Evolutionary conservation across 1,140 invertebrate genomes (phyloP), one percentile per base, ranked within the genome.

Genomic region (Drosophila pallidifrons): DNA sequence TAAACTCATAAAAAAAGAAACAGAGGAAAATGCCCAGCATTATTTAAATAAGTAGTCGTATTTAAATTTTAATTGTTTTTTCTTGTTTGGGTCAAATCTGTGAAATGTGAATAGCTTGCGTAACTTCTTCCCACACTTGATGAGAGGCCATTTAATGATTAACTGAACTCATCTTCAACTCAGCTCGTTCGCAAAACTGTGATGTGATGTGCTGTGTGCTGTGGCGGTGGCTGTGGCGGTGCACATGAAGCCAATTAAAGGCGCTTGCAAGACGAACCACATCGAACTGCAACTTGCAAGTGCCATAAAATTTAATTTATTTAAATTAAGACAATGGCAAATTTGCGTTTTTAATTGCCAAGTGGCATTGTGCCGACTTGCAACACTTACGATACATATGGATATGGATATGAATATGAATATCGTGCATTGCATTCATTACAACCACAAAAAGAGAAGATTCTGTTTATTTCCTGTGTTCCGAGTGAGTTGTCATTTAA

Each of bases 301-400:
- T 89, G 85, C 79, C 85, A 79, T 89, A 90, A 89, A 88, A 89
- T 81, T 79, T 89, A 90, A 89, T 89, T 89, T 85, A 89, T 89
- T 89, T 89, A 89, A 89, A 89, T 89, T 89, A 90, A 90, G 86
- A 67, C 81, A 85, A 89, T 79, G 85, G 71, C 82, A 81, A 88
- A 88, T 89, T 89, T 89, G 86, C 86, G 75, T 90, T 90, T 89
- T 89, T 90, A 89, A 89, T 89, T 89, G 86, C 69, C 72, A 69
- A 72, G 78, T 74, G 51, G 54, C 64, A 66, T 45, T 66, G 47
- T 45, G 46, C 25, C 66, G 41, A 35, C 47, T 52, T 55, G 41
- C 46, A 30, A 25, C 30, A 49, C 30, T 3, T 8, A 20, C 38
- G 35, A 8, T 35, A 32, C 10, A 20, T 6, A 35, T 41, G 47